Evolutionary conservation across 2,888 invertebrate species (phyloP).

Genomic region (Drosophila rubida): DNA sequence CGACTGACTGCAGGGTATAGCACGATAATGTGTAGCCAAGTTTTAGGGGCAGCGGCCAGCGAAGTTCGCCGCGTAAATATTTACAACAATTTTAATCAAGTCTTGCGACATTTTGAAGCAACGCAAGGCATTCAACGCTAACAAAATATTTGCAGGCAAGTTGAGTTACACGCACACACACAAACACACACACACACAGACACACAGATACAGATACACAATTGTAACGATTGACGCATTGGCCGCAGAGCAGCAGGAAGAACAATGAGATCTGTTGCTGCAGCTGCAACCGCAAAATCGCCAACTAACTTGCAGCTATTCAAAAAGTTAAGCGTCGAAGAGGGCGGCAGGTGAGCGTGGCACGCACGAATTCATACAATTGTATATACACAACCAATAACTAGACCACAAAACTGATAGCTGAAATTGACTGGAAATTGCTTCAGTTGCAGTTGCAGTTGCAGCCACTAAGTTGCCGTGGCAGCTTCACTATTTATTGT

Average conservation of each 20-base stretch:
- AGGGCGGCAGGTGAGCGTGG: conserved; percentile 39
- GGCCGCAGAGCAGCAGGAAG: conserved; percentile 28
- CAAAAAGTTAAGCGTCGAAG: conserved; percentile 67
- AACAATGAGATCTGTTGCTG: conserved; percentile 16
- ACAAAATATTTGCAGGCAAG: conserved; percentile 15
- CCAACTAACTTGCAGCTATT: conserved; percentile 34
- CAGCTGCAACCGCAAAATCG: conserved; percentile 53
- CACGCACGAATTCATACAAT: conserved; percentile 4
- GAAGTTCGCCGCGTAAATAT: conserved; percentile 23
- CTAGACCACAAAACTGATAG: conserved; percentile 73
- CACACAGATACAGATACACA: background rate
- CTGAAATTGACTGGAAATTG: conserved; percentile 72
- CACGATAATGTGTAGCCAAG: conserved; percentile 29
- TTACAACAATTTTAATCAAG: conserved; percentile 55
- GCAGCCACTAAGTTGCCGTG: conserved; percentile 1
- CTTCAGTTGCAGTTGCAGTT: conserved; percentile 51
- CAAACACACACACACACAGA: background rate
- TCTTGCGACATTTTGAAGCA: conserved; percentile 52
- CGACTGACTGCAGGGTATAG: conserved; percentile 5
- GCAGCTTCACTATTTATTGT: conserved; percentile 55
- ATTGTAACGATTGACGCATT: conserved; percentile 51
- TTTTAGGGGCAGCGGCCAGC: conserved; percentile 38
- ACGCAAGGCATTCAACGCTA: conserved; percentile 23
- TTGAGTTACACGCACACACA: conserved; percentile 8
- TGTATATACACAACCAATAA: conserved; percentile 12